Conservation (phyloP, 2,888 invertebrate species). For the Caenorhabditis japonica region DNA sequence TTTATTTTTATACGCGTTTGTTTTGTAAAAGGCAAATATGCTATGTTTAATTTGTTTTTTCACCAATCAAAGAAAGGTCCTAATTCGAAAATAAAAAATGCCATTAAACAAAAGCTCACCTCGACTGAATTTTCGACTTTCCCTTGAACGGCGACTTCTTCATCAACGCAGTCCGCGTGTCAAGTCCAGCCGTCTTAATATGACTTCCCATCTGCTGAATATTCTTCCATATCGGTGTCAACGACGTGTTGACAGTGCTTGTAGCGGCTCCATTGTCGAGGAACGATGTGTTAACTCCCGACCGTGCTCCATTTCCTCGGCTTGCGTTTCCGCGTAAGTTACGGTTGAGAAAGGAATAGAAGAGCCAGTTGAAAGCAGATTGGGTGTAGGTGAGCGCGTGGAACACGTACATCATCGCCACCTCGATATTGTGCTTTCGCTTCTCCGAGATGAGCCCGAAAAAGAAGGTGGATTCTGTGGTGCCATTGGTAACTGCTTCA, state of each 20-base stretch:
- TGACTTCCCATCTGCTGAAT: conserved; percentile 72
- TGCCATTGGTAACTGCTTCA: conserved; percentile 1
- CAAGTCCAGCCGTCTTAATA: conserved; percentile 68
- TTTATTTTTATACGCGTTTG: neutral
- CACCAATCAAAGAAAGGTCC: no score
- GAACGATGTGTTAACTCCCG: conserved; percentile 56
- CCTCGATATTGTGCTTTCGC: conserved; percentile 24
- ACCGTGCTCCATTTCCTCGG: conserved; percentile 56
- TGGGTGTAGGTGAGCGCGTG: conserved; percentile 75
- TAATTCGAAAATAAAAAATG: neutral
- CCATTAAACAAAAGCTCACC: conserved; percentile 49
- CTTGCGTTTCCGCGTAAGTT: conserved; percentile 58
- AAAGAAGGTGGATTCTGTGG: conserved; percentile 25
- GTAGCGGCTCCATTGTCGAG: conserved; percentile 56
- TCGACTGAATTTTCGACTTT: conserved; percentile 65
- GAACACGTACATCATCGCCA: conserved; percentile 66
- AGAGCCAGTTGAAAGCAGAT: conserved; percentile 76
- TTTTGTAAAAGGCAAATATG: neutral
- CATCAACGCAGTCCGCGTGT: conserved; percentile 67
- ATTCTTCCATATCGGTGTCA: conserved; percentile 70
- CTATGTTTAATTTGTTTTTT: no score
- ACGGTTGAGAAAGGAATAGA: conserved; percentile 76
- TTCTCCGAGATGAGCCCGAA: conserved; percentile 22
- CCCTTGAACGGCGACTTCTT: conserved; percentile 70
- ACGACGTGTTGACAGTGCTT: conserved; percentile 52